A percentile compares a stretch with the other conserved stretches of the same genome.
These are phyloP conservation scores for Nixonia krombeini DNA, from an alignment of 1,140 invertebrate genomes.

Conservation along the genomic window DNA sequence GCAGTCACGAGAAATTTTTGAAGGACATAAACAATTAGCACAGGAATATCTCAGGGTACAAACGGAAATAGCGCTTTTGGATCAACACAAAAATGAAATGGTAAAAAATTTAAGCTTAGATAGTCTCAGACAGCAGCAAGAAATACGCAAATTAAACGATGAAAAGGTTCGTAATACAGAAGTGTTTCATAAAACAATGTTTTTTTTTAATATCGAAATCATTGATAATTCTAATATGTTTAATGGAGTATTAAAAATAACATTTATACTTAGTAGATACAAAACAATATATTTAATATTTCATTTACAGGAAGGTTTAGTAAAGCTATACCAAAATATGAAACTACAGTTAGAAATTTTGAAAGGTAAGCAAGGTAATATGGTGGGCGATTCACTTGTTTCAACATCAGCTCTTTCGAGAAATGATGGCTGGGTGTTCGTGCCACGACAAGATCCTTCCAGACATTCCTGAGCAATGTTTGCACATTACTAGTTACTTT, in stretches of 20 bases:
- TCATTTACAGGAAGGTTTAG: conserved; percentile 74
- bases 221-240: conserved; percentile 1
- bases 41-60: conserved; percentile 83
- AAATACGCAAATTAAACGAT: conserved; percentile 76
- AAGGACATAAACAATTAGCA: conserved; percentile 86
- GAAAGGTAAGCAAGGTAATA: conserved; percentile 34
- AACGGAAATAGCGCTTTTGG: conserved; percentile 81
- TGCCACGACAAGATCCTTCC: conserved; percentile 58
- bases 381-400: conserved; percentile 9
- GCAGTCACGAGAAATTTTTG: conserved; percentile 85
- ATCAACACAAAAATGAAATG: conserved; percentile 79
- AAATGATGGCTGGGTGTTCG: conserved; percentile 66
- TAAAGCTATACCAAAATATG: conserved; percentile 76
- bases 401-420: conserved; percentile 47
- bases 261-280: background rate
- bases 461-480: conserved; percentile 48
- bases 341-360: conserved; percentile 76
- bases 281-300: too few species aligned
- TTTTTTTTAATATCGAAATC: too few species aligned
- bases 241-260: conserved; percentile 1
- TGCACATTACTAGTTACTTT: too few species aligned
- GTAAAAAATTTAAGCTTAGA: conserved; percentile 77
- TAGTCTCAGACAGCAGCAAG: conserved; percentile 74
- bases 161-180: conserved; percentile 85
- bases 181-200: too few species aligned